Base-by-base conservation (phyloP, 2,888 invertebrate species). In the Candidula unifasciata region DNA sequence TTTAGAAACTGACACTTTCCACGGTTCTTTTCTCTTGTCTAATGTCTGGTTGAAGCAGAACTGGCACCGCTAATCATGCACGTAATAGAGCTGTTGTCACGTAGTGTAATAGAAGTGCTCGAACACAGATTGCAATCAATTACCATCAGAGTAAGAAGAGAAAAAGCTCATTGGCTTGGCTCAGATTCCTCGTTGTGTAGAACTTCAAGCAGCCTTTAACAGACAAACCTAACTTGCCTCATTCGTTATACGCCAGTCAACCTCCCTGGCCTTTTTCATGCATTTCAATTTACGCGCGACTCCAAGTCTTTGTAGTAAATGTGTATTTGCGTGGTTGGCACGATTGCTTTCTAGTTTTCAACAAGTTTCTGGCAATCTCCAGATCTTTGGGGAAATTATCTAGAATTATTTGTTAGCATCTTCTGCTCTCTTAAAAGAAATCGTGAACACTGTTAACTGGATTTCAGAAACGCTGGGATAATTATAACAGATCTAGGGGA, bases 71-170 rank as follows among this genome's bases (percentile, higher is more conserved):
- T 82, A 82, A 82, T 82, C 82, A 74, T 30, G 37, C 37, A 64
- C 64, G 60, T 82, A 74, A 81, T 82, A 82, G 82, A 74, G 44
- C 82, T 44, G 37, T n/a, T 82, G 71, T 71, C 74, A 82, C 74
- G 33, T 74, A 60, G 64, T 54, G 60, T 10, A 44, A 73, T 35
- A 60, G 60, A 60, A 81, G 81, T 81, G 81, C 24, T 35, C 30
- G 33, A 64, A 54, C 74, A 74, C 37, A 82, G 82, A 82, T 82
- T 82, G 73, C 64, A 82, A 82, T 82, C 82, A 82, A 74, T 82
- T 82, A 54, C 27, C 27, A 74, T 30, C 21, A 24, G 82, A 73
- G 60, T 37, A 37, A 66, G 37, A 82, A 74, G 37, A 37, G 80
- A 81, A 81, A 54, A 44, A 71, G 71, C 64, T 82, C 73, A 57